Evolutionary conservation across 2,888 invertebrate species (phyloP), one percentile per base, ranked within the genome.

Genomic region (Trachelus stipa): DNA sequence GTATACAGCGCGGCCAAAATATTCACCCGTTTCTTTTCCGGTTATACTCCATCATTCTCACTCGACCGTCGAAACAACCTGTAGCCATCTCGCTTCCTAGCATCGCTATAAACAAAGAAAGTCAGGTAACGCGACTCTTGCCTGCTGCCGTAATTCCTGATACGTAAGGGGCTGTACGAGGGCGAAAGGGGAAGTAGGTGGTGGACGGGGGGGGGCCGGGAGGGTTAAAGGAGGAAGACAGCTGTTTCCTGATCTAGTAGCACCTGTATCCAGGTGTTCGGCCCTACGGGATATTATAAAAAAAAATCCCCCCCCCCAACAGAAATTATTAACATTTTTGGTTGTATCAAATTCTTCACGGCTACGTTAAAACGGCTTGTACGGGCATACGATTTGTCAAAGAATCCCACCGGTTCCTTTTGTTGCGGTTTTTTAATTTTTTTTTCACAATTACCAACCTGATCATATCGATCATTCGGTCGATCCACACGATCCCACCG

Each of bases 211-310:
- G 30, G 31, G 31, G 34, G 33, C 30, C 23, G 68, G 77, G 76
- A 76, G 76, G 74, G 69, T 74, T 79, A 71, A 75, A 33, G 74
- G 78, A 80, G 81, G 81, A 78, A 79, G 86, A 87, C 90, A 89
- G 89, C 87, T 89, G 89, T 84, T 86, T 81, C 81, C 82, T 79
- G 81, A 78, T 80, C 81, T 81, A 82, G 78, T 82, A 84, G 83
- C 89, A 90, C 89, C 90, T 90, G 90, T 85, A 84, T 86, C 88
- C 90, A 86, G 90, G 86, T 88, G 87, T 69, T 75, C 73, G 40
- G 68, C 12, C 68, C 34, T 75, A 35, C 40, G 40, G 75, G 77
- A 40, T 34, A 71, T 69, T 69, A 35, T 69, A 15, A 37, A 56
- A 23, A 15, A 37, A 23, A 2, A 3, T 0, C 35, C 35, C 35